Conservation (phyloP, 2,797 vertebrate species). For the Allobates femoralis region DNA sequence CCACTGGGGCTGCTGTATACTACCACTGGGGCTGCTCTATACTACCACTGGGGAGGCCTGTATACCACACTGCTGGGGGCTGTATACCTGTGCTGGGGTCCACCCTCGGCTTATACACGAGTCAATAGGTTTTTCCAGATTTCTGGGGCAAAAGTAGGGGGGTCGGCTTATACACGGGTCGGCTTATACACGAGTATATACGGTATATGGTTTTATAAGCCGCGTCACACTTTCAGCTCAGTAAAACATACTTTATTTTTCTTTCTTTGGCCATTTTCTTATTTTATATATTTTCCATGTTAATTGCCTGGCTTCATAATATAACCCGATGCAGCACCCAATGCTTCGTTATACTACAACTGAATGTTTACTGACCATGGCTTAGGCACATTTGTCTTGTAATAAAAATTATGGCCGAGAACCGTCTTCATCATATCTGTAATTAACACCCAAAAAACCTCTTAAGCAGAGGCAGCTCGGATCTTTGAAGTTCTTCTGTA, state of each 20-base stretch:
- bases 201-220: not conserved
- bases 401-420: constrained; percentile 16
- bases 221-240: not conserved
- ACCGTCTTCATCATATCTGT: constrained; percentile 10
- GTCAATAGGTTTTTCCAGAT: too few species aligned
- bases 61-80: too few species aligned
- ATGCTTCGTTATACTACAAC: not conserved
- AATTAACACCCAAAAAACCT: constrained; percentile 23
- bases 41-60: too few species aligned
- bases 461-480: not conserved
- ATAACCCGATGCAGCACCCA: not conserved
- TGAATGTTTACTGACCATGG: not conserved
- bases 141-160: too few species aligned
- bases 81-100: too few species aligned
- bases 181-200: too few species aligned
- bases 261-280: not conserved
- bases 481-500: constrained; percentile 34
- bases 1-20: too few species aligned
- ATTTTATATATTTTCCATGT: not conserved
- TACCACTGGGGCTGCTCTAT: too few species aligned
- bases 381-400: not conserved
- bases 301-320: not conserved
- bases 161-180: too few species aligned
- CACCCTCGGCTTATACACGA: too few species aligned
- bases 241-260: not conserved